These are phyloP conservation scores for Limulus polyphemus DNA, from an alignment of 2,888 invertebrate genomes.

Conservation along the genomic window DNA sequence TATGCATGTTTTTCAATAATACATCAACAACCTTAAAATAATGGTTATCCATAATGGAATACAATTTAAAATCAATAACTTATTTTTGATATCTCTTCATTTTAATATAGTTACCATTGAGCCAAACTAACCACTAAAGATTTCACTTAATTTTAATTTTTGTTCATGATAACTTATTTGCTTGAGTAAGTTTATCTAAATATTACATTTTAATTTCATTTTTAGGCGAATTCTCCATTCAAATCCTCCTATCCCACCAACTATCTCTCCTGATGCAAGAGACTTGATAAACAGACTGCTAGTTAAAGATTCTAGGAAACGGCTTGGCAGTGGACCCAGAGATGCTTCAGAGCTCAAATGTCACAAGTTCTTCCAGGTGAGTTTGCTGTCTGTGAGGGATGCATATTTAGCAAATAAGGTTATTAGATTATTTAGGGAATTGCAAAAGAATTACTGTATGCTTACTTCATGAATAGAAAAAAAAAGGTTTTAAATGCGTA, in stretches of 20 bases:
- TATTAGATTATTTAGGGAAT: too few species aligned
- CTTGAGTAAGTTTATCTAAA: background rate
- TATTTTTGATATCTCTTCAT: too few species aligned
- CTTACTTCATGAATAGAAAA: too few species aligned
- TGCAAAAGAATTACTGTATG: too few species aligned
- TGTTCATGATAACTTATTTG: background rate
- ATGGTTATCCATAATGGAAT: too few species aligned
- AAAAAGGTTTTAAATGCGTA: too few species aligned
- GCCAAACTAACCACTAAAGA: background rate
- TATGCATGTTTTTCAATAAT: too few species aligned
- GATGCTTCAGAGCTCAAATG: conserved; percentile 81
- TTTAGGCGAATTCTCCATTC: conserved; percentile 71
- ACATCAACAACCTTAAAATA: too few species aligned
- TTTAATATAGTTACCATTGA: background rate
- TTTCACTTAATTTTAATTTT: conserved; percentile 2
- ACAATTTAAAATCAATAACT: too few species aligned
- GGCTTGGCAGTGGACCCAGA: conserved; percentile 69
- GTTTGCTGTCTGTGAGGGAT: conserved; percentile 5
- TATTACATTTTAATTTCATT: conserved; percentile 24
- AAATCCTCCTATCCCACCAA: conserved; percentile 75
- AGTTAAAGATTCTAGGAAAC: conserved; percentile 73
- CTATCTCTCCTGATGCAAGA: conserved; percentile 57
- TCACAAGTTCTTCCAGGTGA: conserved; percentile 72
- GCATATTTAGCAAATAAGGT: too few species aligned
- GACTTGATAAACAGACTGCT: conserved; percentile 70